Percentiles rank a stretch among this genome's conserved stretches.
Evolutionary conservation across 2,888 invertebrate species (phyloP).

Genomic region (Cephus pulcher): DNA sequence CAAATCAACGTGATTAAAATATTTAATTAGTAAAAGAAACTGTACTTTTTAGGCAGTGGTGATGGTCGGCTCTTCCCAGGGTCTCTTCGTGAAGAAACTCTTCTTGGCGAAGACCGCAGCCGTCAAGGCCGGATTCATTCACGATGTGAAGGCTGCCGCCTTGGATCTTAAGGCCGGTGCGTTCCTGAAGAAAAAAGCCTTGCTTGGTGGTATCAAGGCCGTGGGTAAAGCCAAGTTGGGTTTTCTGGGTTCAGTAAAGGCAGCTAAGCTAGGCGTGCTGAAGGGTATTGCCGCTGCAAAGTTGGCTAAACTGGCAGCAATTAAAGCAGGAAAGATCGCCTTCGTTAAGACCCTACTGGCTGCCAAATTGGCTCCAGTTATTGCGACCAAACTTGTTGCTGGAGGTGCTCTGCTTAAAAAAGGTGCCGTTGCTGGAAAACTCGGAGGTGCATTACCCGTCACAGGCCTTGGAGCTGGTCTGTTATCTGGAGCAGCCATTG

Average conservation of each 20-base stretch:
- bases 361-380: constrained; percentile 14
- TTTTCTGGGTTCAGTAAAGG: constrained; percentile 18
- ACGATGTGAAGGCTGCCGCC: constrained; percentile 12
- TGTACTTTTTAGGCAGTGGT: constrained; percentile 15
- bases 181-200: constrained; percentile 17
- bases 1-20: no score
- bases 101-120: constrained; percentile 11
- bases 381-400: constrained; percentile 10
- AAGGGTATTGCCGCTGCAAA: constrained; percentile 13
- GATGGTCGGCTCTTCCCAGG: constrained; percentile 14
- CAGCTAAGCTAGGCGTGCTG: constrained; percentile 19
- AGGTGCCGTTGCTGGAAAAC: neutral
- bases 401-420: neutral
- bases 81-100: constrained; percentile 14
- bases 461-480: constrained; percentile 38
- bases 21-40: neutral
- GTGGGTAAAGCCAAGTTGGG: constrained; percentile 19
- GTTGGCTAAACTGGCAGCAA: constrained; percentile 20
- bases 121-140: constrained; percentile 18
- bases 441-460: constrained; percentile 39
- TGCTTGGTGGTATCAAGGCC: constrained; percentile 15
- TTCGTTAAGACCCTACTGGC: constrained; percentile 16
- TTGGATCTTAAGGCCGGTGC: constrained; percentile 23
- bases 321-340: constrained; percentile 21
- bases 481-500: constrained; percentile 43